Evolutionary conservation across 2,113 vertebrate species (phyloP), one percentile per base, ranked within the genome.

Genomic region (Cisticola juncidis): DNA sequence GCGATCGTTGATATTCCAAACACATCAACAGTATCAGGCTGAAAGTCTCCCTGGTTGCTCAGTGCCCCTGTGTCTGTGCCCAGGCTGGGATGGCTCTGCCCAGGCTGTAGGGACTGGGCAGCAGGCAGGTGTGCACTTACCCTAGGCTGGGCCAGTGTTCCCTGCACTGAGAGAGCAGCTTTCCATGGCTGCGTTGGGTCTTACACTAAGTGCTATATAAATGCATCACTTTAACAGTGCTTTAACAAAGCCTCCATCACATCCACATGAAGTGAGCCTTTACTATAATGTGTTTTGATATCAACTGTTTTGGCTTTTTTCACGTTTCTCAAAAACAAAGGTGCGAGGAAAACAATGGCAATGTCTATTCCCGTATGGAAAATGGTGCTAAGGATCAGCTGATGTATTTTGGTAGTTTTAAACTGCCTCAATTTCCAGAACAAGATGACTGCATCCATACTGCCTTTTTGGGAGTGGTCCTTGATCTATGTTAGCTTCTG

Each of bases 41-140:
- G 65, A 84, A 80, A 81, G 53, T 62, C 57, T 77, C 73, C 23
- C n/a, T 68, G 48, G 22, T 61, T 89, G 45, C 66, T 84, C 57
- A 7, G n/a, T 83, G 65, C 21, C 57, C 19, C 40, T 64, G 44
- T 72, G 44, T 15, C 35, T 71, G 44, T n/a, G 69, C 36, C 64
- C 16, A 24, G 61, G 11, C 40, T 40, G 0, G 1, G 50, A 7
- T 69, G 65, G 48, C 57, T 68, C 31, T 56, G 28, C 1, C 0
- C 40, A 36, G 51, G 6, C 5, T 20, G 28, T 26, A 83, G 56
- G 58, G 35, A 9, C 24, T 11, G 2, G 1, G 33, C 60, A 68
- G 24, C 21, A 29, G 71, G 23, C 65, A 50, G 15, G 9, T 31
- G 35, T 76, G 62, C 9, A 45, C 22, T 58, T 16, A 20, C 9